Conservation (phyloP, 2,797 vertebrate genomes). For the Protosalanx chinensis region DNA sequence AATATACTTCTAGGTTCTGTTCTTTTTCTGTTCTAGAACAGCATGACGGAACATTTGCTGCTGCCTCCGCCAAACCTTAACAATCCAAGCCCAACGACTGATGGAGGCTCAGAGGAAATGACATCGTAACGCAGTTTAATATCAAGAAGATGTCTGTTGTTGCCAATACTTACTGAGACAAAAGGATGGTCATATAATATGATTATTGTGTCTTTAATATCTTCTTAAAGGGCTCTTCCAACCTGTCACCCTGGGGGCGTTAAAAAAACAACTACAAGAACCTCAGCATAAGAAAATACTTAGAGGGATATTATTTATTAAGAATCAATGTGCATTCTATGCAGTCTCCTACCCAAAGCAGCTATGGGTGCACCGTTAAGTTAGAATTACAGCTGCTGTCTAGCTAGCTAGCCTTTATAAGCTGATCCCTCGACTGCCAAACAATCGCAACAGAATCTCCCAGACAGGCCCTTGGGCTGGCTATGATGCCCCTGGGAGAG, state of each 20-base stretch:
- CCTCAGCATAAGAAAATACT: not conserved
- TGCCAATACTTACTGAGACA: not conserved
- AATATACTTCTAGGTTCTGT: too few species aligned
- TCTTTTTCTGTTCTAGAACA: too few species aligned
- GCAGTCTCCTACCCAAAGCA: not conserved
- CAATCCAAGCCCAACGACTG: too few species aligned
- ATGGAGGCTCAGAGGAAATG: not conserved
- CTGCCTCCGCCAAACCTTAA: too few species aligned
- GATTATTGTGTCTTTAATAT: not conserved
- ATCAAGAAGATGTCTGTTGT: not conserved
- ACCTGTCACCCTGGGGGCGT: too few species aligned
- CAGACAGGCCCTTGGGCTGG: not conserved
- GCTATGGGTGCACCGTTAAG: not conserved
- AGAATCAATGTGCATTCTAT: not conserved
- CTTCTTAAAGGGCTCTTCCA: not conserved
- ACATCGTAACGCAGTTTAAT: not conserved
- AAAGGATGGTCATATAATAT: not conserved
- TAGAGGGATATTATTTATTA: slow-evolving; percentile 1
- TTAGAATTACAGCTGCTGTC: not conserved
- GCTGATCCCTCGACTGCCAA: not conserved
- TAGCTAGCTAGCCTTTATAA: not conserved
- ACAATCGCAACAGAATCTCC: not conserved
- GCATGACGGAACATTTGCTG: too few species aligned
- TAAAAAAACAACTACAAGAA: not conserved
- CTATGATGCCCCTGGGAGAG: slow-evolving; percentile 17